These are phyloP conservation scores for Darevskia mixta DNA, from an alignment of 2,797 vertebrate genomes.

Conservation along the genomic window DNA sequence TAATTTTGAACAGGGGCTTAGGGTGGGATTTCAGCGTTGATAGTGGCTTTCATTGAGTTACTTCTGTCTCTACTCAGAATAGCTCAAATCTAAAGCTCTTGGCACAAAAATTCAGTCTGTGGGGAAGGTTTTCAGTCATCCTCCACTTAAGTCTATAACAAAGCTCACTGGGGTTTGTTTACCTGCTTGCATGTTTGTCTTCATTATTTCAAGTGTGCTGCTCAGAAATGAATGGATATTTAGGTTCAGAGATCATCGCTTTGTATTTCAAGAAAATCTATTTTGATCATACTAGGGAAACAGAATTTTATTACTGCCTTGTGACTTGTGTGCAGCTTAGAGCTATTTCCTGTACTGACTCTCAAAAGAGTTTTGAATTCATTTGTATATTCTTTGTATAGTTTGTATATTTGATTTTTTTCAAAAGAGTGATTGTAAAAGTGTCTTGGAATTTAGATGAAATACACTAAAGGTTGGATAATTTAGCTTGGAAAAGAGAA, in stretches of 20 bases:
- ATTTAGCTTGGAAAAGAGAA: background rate
- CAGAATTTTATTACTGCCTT: conserved; percentile 13
- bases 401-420: background rate
- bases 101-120: background rate
- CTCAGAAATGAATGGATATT: conserved; percentile 2
- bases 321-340: background rate
- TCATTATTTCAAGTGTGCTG: background rate
- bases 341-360: background rate
- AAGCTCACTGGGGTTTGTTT: conserved; percentile 13
- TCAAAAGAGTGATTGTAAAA: conserved; percentile 32
- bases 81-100: background rate
- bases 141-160: conserved; percentile 11
- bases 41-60: conserved; percentile 7
- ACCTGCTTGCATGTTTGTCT: background rate
- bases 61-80: conserved; percentile 16
- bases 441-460: background rate
- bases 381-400: background rate
- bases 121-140: conserved; percentile 29
- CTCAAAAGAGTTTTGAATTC: conserved; percentile 11
- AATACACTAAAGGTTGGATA: background rate
- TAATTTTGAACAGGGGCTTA: conserved; percentile 30
- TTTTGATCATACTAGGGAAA: background rate
- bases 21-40: conserved; percentile 38
- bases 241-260: background rate
- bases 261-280: conserved; percentile 17